A percentile compares a stretch with the other conserved stretches of the same genome.
Evolutionary conservation across 64 coral and sea anemone species (phyloP).

Genomic region (Acropora yongei): DNA sequence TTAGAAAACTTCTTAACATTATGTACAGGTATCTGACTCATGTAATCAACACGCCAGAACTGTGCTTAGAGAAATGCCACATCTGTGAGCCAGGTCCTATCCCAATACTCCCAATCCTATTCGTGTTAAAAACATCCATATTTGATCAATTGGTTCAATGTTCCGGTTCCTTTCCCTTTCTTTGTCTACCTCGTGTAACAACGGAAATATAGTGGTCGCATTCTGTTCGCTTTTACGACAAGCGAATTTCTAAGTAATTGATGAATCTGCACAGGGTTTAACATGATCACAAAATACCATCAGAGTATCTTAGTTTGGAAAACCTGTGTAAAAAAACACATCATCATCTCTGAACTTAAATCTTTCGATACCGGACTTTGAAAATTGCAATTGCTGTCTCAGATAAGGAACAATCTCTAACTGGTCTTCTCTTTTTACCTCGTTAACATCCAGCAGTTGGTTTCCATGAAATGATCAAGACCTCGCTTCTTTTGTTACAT

Average conservation of each 20-base stretch:
- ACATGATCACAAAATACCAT: constrained; percentile 33
- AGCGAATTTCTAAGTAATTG: constrained; percentile 22
- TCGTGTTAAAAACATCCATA: constrained; percentile 31
- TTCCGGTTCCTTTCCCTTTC: neutral
- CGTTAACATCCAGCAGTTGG: too few species aligned
- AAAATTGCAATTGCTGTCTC: neutral
- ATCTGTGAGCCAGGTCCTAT: constrained; percentile 42
- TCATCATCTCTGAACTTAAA: constrained; percentile 1
- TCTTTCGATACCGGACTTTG: neutral
- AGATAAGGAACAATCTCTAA: neutral
- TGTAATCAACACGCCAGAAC: constrained; percentile 25
- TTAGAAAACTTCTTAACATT: constrained; percentile 45
- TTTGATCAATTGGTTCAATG: neutral
- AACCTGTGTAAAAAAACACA: constrained; percentile 26
- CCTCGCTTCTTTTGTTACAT: too few species aligned
- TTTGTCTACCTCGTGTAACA: constrained; percentile 26
- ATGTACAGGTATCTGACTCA: constrained; percentile 41
- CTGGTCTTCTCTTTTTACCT: neutral
- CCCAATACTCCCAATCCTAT: constrained; percentile 40
- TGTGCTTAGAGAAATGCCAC: neutral
- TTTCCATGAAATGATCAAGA: too few species aligned
- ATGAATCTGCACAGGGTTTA: constrained; percentile 9
- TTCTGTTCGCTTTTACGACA: constrained; percentile 26
- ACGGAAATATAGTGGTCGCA: neutral
- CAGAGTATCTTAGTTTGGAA: constrained; percentile 33